A percentile compares a stretch with the other conserved stretches of the same genome.
Evolutionary conservation across 2,113 vertebrate species (phyloP).

Genomic region (Myotis brandtii): DNA sequence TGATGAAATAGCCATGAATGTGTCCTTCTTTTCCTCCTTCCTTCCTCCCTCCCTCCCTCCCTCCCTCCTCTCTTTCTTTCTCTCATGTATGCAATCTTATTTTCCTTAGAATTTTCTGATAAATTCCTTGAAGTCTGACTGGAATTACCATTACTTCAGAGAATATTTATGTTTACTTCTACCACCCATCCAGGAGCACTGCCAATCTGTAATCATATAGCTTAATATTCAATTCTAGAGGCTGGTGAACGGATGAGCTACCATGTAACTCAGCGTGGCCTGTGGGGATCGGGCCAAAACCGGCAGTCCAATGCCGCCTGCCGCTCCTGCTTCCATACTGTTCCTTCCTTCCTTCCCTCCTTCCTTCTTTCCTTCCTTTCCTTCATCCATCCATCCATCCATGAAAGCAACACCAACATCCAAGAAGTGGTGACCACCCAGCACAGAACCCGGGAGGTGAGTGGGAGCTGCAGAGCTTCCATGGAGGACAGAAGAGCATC

Average conservation of each 20-base stretch:
- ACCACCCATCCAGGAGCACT: background rate
- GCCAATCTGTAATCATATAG: background rate
- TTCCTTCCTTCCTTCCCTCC: rapidly evolving
- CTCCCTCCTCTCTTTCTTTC: background rate
- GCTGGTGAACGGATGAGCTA: too few species aligned
- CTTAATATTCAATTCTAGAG: background rate
- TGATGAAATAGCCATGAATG: background rate
- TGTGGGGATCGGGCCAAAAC: too few species aligned
- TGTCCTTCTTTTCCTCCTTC: rapidly evolving
- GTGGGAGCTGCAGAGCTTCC: background rate
- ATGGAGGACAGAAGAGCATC: background rate
- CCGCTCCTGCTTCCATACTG: too few species aligned
- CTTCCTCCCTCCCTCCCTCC: rapidly evolving
- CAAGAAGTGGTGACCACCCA: background rate
- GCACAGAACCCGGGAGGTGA: background rate
- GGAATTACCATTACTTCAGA: background rate
- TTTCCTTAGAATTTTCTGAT: background rate
- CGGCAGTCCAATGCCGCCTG: too few species aligned
- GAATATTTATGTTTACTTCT: background rate
- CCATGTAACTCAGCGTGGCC: too few species aligned
- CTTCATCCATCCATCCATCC: background rate
- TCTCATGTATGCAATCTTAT: background rate
- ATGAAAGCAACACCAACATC: background rate
- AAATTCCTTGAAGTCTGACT: background rate
- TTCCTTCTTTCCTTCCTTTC: rapidly evolving